These are phyloP conservation scores for Cyprinus carpio DNA, from an alignment of 2,113 vertebrate species.

Conservation along the genomic window DNA sequence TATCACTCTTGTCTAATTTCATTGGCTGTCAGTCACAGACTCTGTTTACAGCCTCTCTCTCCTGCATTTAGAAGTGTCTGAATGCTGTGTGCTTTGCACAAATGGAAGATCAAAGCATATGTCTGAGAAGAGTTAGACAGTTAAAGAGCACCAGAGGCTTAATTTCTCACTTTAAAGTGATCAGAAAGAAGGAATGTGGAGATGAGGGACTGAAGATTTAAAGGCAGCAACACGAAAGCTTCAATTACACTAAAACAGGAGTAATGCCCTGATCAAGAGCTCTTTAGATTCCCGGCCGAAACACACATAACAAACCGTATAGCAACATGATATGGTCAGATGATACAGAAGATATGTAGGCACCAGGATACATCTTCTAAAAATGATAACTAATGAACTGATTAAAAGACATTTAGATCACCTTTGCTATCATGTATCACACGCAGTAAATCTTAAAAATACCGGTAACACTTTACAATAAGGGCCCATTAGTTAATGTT, in stretches of 20 bases:
- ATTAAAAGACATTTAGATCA: background rate
- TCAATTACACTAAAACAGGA: constrained; percentile 2
- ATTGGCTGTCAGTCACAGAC: constrained; percentile 28
- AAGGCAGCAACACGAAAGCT: constrained; percentile 30
- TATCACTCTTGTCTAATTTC: constrained; percentile 26
- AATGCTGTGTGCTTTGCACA: background rate
- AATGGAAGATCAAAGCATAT: constrained; percentile 19
- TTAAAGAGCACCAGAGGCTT: constrained; percentile 8
- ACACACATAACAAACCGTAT: background rate
- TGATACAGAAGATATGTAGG: background rate
- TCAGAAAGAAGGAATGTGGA: constrained; percentile 13
- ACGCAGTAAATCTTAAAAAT: background rate
- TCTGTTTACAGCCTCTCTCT: constrained; percentile 23
- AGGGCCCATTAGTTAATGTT: background rate
- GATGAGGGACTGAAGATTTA: constrained; percentile 26
- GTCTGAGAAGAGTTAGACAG: constrained; percentile 19
- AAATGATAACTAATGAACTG: background rate
- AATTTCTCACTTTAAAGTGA: constrained; percentile 21
- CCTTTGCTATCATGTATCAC: background rate
- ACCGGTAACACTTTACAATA: no score
- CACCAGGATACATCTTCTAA: background rate
- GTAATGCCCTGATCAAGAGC: background rate
- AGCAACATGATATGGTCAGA: background rate
- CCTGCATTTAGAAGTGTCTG: constrained; percentile 30
- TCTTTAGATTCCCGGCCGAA: background rate